These are phyloP conservation scores for Trachelus troglodyta DNA, from an alignment of 2,888 invertebrate genomes.

Conservation along the genomic window DNA sequence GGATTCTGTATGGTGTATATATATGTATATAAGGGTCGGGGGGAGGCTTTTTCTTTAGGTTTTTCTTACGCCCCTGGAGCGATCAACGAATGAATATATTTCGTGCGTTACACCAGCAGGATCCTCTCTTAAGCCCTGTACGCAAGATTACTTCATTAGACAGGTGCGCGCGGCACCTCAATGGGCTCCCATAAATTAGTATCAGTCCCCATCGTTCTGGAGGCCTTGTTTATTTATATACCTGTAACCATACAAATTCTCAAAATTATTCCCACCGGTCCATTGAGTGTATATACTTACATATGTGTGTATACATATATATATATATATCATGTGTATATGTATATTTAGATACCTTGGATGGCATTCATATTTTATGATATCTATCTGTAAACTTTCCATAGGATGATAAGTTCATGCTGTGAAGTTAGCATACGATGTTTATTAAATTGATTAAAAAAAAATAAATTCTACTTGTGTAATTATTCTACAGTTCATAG, in stretches of 20 bases:
- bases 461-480: background rate
- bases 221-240: background rate
- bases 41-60: slow-evolving; percentile 15
- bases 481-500: background rate
- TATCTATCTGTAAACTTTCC: background rate
- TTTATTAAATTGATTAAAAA: background rate
- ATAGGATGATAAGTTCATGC: background rate
- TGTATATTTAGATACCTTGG: background rate
- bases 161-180: slow-evolving; percentile 25
- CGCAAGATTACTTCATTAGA: slow-evolving; percentile 44
- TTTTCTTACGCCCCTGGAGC: background rate
- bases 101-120: background rate
- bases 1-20: background rate
- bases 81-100: background rate
- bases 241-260: background rate
- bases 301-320: too few species aligned
- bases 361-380: background rate
- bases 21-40: background rate
- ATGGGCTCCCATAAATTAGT: slow-evolving; percentile 4
- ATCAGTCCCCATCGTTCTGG: background rate
- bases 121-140: background rate
- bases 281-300: too few species aligned
- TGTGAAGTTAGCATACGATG: background rate
- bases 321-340: background rate
- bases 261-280: background rate